Evolutionary conservation across 1,140 invertebrate genomes (phyloP).

Genomic region (Trichoplusia ni): DNA sequence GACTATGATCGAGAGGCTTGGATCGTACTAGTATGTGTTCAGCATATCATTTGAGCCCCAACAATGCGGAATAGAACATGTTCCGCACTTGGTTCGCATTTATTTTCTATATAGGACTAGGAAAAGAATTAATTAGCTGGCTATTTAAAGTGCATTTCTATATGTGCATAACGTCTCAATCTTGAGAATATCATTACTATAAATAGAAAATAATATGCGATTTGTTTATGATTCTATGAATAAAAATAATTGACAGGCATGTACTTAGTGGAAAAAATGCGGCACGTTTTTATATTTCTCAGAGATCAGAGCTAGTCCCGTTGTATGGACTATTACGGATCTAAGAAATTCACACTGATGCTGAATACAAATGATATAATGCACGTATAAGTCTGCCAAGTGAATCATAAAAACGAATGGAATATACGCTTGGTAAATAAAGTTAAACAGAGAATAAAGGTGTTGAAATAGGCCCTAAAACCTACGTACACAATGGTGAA

Average conservation of each 20-base stretch:
- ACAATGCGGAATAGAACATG: slow-evolving; percentile 43
- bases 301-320: background rate
- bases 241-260: background rate
- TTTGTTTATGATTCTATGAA: slow-evolving; percentile 4
- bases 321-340: background rate
- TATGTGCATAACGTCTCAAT: slow-evolving; percentile 21
- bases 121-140: slow-evolving; percentile 28
- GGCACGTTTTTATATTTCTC: slow-evolving; percentile 6
- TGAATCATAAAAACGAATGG: background rate
- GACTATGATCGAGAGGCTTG: slow-evolving; percentile 44
- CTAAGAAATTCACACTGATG: background rate
- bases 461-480: slow-evolving; percentile 15
- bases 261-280: slow-evolving; percentile 1
- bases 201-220: slow-evolving; percentile 6
- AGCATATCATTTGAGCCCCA: slow-evolving; percentile 32
- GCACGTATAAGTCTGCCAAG: background rate
- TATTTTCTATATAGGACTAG: slow-evolving; percentile 40
- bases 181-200: background rate
- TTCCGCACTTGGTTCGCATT: slow-evolving; percentile 38
- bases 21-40: slow-evolving; percentile 35
- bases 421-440: background rate
- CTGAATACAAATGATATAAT: background rate
- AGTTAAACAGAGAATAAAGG: slow-evolving; percentile 6
- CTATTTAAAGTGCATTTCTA: slow-evolving; percentile 16
- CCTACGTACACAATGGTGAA: slow-evolving; percentile 19